These are phyloP conservation scores for Ctena decussata DNA, from an alignment of 2,888 invertebrate species.

Conservation along the genomic window DNA sequence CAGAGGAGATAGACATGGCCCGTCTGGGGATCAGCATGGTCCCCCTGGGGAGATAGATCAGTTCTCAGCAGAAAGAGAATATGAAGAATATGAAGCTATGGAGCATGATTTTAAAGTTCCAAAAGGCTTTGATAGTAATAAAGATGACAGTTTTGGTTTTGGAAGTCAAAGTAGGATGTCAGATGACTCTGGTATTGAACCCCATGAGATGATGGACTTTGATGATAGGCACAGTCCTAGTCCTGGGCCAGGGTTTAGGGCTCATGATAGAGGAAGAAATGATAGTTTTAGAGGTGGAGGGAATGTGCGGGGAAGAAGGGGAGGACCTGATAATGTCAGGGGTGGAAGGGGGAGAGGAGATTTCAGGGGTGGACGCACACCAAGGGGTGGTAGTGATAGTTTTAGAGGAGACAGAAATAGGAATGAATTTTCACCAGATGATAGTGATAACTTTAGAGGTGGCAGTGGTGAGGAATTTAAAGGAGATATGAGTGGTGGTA, in stretches of 20 bases:
- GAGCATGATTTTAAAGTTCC: not conserved
- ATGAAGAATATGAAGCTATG: not conserved
- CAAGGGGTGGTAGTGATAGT: not conserved
- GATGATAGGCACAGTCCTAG: conserved; percentile 16
- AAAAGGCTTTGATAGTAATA: not conserved
- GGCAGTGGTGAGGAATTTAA: not conserved
- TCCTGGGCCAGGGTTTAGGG: conserved; percentile 22
- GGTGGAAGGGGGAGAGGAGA: not conserved
- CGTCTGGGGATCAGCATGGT: not conserved
- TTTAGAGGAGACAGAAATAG: conserved; percentile 11
- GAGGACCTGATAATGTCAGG: not conserved
- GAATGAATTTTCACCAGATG: not conserved
- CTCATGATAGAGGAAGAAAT: conserved; percentile 23
- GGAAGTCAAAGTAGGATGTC: conserved; percentile 17
- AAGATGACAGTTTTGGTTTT: conserved; percentile 9
- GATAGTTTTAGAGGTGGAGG: not conserved
- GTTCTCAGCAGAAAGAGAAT: not conserved
- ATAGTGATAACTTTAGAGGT: conserved; percentile 13
- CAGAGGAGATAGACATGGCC: conserved; percentile 9
- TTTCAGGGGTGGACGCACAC: conserved; percentile 29
- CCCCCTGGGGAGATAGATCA: not conserved
- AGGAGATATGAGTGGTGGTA: no score
- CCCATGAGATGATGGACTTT: conserved; percentile 22
- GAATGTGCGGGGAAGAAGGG: not conserved
- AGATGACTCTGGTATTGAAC: conserved; percentile 14